phyloP scores from a whole-genome alignment of 2,113 vertebrate genomes.

The Calcarius ornatus region DNA sequence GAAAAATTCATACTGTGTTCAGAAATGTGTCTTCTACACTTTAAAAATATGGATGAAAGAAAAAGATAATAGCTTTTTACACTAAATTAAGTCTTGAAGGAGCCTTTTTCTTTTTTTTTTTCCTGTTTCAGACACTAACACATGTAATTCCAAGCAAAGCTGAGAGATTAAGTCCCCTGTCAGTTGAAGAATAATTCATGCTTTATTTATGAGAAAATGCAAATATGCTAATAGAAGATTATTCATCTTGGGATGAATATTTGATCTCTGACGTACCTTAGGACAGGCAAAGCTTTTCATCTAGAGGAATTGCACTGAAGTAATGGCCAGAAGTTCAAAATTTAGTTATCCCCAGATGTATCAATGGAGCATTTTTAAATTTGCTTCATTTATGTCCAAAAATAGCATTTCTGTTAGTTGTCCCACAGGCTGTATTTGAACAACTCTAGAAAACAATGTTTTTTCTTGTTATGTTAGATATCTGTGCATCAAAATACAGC shows the following conservation, averaged over 20 bases:
- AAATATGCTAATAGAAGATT: conserved; percentile 1
- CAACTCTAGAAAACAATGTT: not conserved
- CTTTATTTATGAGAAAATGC: conserved; percentile 42
- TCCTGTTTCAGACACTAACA: not conserved
- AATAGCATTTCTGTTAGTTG: not conserved
- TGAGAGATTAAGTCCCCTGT: not conserved
- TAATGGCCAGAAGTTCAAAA: not conserved
- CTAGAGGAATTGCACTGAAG: not conserved
- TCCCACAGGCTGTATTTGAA: not conserved
- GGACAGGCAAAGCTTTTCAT: not conserved
- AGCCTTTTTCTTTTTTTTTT: not conserved
- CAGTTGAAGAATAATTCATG: conserved; percentile 13
- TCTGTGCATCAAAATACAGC: not conserved
- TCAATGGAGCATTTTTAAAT: not conserved
- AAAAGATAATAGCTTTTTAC: not conserved
- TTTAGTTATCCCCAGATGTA: not conserved
- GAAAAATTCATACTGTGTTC: not conserved
- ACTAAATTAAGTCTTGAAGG: not conserved
- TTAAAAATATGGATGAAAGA: not conserved
- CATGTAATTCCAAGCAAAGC: not conserved
- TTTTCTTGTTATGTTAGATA: not conserved
- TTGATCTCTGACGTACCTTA: conserved; percentile 1
- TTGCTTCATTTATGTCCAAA: not conserved
- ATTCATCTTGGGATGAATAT: conserved; percentile 17
- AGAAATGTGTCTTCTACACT: not conserved